phyloP scores from a whole-genome alignment of 2,888 invertebrate species.

The Drosophila nigricruria region DNA sequence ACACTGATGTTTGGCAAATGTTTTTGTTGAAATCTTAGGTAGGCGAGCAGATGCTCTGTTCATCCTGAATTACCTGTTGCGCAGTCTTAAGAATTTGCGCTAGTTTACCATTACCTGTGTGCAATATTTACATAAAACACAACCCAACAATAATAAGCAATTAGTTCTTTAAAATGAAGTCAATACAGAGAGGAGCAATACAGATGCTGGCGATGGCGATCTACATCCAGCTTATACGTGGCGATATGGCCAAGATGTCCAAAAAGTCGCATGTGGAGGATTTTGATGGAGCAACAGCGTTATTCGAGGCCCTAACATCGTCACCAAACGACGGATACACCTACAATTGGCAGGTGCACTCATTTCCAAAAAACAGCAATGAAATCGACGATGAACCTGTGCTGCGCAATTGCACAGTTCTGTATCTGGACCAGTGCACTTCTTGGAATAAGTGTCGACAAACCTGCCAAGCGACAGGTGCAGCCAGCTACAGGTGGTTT shows the following conservation, averaged over 20 bases:
- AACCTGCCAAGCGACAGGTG: conserved; percentile 87
- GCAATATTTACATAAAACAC: conserved; percentile 8
- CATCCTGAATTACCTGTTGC: conserved; percentile 5
- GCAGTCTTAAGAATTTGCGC: background rate
- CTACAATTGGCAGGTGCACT: conserved; percentile 93
- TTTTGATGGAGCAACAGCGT: conserved; percentile 91
- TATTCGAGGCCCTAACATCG: conserved; percentile 92
- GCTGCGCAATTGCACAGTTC: conserved; percentile 94
- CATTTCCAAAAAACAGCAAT: conserved; percentile 91
- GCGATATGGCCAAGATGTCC: conserved; percentile 85
- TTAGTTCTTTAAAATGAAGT: conserved; percentile 37
- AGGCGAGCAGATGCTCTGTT: conserved; percentile 40
- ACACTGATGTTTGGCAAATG: conserved; percentile 30
- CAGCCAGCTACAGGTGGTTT: conserved; percentile 86
- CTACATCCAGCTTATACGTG: conserved; percentile 17
- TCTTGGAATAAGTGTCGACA: conserved; percentile 94
- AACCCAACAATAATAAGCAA: background rate
- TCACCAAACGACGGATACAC: conserved; percentile 89
- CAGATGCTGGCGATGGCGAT: conserved; percentile 20
- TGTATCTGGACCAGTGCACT: conserved; percentile 95
- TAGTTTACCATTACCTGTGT: conserved; percentile 1
- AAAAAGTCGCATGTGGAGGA: conserved; percentile 95
- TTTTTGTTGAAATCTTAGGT: conserved; percentile 21
- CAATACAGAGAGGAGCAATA: conserved; percentile 20
- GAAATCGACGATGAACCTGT: conserved; percentile 86